Evolutionary conservation across 1,140 invertebrate genomes (phyloP), one percentile per base, ranked within the genome.

Genomic region (Drosophila oshimai): DNA sequence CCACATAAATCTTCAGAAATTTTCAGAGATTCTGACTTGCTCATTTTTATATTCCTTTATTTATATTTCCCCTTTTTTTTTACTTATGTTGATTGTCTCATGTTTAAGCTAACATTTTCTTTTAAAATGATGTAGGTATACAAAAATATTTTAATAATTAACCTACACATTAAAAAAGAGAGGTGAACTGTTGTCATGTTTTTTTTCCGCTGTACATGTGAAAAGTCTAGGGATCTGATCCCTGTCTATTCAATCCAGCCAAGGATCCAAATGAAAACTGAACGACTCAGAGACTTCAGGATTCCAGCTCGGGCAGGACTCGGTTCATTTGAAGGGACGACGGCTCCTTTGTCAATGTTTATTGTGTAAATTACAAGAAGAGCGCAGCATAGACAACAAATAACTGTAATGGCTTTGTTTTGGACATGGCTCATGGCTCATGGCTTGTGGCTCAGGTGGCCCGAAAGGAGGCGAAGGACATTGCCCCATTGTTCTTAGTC

Each of bases 371-470:
- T 86, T 87, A 80, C 71, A 76, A 74, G 65, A 75, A 68, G 57
- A 84, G 80, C 74, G 80, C 74, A 71, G 58, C 79, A 86, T 86
- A 74, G 75, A 74, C 76, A 79, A 86, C 75, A 86, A 86, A 86
- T 87, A 86, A 86, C 60, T 68, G 80, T 86, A 86, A 86, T 86
- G 81, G 80, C 81, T 86, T 86, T 86, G 80, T 86, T 86, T 86
- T 86, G 80, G 67, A 60, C 71, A 84, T 74, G 80, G 74, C 74
- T 84, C 54, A n/a, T 47, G 44, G 50, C 47, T 29, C 51, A 26
- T 73, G 79, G 70, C 74, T 78, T 29, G 46, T 64, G 54, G 45
- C 57, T 61, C 80, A 86, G 81, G 81, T 86, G 81, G 75, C 67
- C 58, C 62, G 62, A 65, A 65, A 81, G 55, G 37, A 51, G 47